These are phyloP conservation scores for Hydrophis major DNA, from an alignment of 2,797 vertebrate species.

Conservation along the genomic window DNA sequence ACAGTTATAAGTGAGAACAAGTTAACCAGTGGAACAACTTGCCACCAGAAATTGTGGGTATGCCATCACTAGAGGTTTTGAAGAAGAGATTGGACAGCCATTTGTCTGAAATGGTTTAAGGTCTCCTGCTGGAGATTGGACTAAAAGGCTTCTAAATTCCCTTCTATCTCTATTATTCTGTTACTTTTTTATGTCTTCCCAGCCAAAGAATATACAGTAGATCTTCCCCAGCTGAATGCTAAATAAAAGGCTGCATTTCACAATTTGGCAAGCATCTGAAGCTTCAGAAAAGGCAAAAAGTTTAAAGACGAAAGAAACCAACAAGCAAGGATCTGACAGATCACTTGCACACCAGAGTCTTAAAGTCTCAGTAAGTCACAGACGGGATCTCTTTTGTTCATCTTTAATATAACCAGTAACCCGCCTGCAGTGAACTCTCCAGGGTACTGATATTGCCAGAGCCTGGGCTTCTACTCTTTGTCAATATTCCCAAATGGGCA, in stretches of 20 bases:
- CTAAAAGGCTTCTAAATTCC: neutral
- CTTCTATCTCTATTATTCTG: neutral
- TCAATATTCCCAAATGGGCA: neutral
- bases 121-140: neutral
- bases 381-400: neutral
- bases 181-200: neutral
- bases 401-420: neutral
- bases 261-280: neutral
- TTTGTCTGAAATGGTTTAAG: neutral
- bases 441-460: neutral
- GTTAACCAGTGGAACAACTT: neutral
- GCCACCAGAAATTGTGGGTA: neutral
- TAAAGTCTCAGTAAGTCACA: neutral
- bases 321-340: neutral
- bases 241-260: neutral
- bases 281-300: neutral
- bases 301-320: neutral
- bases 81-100: neutral
- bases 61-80: neutral
- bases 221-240: neutral
- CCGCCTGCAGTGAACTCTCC: neutral
- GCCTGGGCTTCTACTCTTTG: neutral
- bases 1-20: neutral
- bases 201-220: neutral
- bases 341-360: neutral